phyloP scores from a whole-genome alignment of 2,888 invertebrate genomes.

The Pseudeuparius sepicola region DNA sequence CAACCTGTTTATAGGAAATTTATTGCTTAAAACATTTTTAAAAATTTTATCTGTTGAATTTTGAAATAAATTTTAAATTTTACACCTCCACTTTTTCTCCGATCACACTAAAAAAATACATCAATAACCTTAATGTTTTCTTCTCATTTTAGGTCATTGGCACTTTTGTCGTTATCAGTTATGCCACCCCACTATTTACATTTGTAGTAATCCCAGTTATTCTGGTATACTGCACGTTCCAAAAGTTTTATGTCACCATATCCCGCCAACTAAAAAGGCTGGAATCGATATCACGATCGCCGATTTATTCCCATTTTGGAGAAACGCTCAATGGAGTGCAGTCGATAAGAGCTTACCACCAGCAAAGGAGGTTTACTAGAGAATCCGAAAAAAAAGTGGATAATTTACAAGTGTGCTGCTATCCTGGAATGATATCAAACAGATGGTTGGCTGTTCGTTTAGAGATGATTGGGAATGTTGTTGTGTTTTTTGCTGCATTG shows the following conservation, averaged over 20 bases:
- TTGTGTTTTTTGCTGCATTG: slow-evolving; percentile 88
- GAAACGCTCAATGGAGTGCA: slow-evolving; percentile 85
- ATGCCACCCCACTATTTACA: slow-evolving; percentile 74
- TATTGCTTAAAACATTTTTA: too few relatives aligned
- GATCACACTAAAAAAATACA: neutral
- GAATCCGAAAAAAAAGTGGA: slow-evolving; percentile 89
- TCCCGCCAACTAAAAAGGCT: slow-evolving; percentile 89
- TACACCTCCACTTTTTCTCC: too few relatives aligned
- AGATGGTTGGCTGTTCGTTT: slow-evolving; percentile 92
- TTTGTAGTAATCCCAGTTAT: slow-evolving; percentile 72
- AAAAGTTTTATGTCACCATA: slow-evolving; percentile 89
- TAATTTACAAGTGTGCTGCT: slow-evolving; percentile 85
- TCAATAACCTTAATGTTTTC: neutral
- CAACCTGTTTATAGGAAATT: too few relatives aligned
- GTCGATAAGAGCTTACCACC: slow-evolving; percentile 78
- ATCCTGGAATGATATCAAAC: slow-evolving; percentile 86
- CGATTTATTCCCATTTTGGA: slow-evolving; percentile 93
- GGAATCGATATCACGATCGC: slow-evolving; percentile 88
- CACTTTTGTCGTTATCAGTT: slow-evolving; percentile 77
- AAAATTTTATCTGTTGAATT: too few relatives aligned
- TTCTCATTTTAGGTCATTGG: slow-evolving; percentile 58
- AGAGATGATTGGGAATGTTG: slow-evolving; percentile 93
- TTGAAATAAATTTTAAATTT: too few relatives aligned
- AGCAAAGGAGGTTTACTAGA: slow-evolving; percentile 69
- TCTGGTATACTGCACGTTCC: slow-evolving; percentile 73